Base-by-base conservation (phyloP, 2,113 vertebrate genomes). In the Oxygymnocypris stewartii region DNA sequence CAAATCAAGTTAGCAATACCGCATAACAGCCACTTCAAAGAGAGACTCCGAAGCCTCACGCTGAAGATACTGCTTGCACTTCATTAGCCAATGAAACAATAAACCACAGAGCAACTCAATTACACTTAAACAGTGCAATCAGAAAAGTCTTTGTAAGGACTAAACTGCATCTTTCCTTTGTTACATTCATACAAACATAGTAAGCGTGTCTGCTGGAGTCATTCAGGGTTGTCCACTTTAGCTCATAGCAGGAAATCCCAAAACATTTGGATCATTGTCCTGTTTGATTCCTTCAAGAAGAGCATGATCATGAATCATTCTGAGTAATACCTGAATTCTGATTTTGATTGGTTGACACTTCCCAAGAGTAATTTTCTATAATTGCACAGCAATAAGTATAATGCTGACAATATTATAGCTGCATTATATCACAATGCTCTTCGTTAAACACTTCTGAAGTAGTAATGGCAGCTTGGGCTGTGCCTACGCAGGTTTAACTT, bases 201-300 rank as follows among this genome's bases (percentile, higher is more conserved):
- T 25, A 51, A 82, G 69, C n/a, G 1, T n/a, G 42, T 40, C 77
- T 40, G 59, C 59, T 65, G 79, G 40, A 18, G n/a, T 81, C 57
- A 81, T 65, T 81, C 40, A 65, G 12, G 59, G 59, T 81, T 28
- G 8, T 81, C 37, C 65, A 81, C 54, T 61, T 80, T 12, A 80
- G 54, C 31, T 61, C 54, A 42, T 35, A 61, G 79, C 59, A 81
- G 79, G 59, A 81, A 65, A 65, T 65, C 79, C 37, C 40, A 65
- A 25, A 47, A 18, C 59, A 44, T 40, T 65, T 31, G 42, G 79
- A 63, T 65, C 79, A 11, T 65, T n/a, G n/a, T 65, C 23, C 23
- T 10, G 11, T 42, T 80, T 80, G 57, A 14, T 80, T 31, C 79
- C 63, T 65, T 81, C 7, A 47, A 63, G 40, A 65, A 31, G 18